Evolutionary conservation across 2,797 vertebrate genomes (phyloP).

Genomic region (Emys orbicularis): DNA sequence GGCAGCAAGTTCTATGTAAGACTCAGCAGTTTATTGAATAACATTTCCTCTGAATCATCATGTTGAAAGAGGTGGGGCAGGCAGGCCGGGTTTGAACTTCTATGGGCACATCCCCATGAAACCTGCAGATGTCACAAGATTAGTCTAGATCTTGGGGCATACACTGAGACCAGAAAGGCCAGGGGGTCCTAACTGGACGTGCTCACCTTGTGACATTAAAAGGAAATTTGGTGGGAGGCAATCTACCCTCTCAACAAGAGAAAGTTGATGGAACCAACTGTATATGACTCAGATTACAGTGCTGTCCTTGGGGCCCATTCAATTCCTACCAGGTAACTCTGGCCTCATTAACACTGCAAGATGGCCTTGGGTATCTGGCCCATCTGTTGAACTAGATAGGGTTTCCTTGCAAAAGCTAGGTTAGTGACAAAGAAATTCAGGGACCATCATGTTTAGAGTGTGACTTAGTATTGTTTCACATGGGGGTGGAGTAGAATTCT

Average conservation of each 20-base stretch:
- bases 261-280: background rate
- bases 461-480: too few species aligned
- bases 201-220: background rate
- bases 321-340: background rate
- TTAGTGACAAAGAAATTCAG: too few species aligned
- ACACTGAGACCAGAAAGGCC: background rate
- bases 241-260: background rate
- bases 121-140: background rate
- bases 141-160: background rate
- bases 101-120: background rate
- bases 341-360: too few species aligned
- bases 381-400: background rate
- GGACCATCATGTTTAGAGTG: too few species aligned
- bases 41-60: too few species aligned
- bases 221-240: background rate
- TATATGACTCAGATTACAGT: background rate
- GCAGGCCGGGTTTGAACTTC: background rate
- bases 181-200: too few species aligned
- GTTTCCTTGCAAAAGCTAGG: background rate
- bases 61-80: too few species aligned
- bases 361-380: background rate
- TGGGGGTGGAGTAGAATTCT: too few species aligned
- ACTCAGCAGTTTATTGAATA: too few species aligned
- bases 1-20: too few species aligned
- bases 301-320: background rate